These are phyloP conservation scores for Paelopatides confundens DNA, from an alignment of 53 echinoderm and acorn worm genomes.

Conservation along the genomic window DNA sequence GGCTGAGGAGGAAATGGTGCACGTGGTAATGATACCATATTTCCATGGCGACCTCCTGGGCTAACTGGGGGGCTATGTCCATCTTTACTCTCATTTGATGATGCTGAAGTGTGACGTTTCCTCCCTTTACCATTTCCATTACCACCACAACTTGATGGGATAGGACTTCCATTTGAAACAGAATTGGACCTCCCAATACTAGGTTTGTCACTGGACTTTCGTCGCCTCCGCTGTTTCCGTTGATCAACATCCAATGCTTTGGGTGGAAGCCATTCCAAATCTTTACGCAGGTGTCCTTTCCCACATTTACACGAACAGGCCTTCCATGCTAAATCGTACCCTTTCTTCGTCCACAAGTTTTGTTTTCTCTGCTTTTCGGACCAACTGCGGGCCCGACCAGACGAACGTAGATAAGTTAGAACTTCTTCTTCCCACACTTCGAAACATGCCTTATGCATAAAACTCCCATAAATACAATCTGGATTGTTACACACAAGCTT, in stretches of 20 bases:
- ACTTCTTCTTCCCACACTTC: slow-evolving; percentile 94
- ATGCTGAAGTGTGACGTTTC: slow-evolving; percentile 89
- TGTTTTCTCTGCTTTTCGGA: slow-evolving; percentile 98
- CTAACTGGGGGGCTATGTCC: slow-evolving; percentile 86
- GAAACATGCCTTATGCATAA: slow-evolving; percentile 96
- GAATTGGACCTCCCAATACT: slow-evolving; percentile 96
- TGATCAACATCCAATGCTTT: slow-evolving; percentile 69
- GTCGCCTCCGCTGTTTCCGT: slow-evolving; percentile 74
- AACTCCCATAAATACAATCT: slow-evolving; percentile 79
- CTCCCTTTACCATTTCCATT: slow-evolving; percentile 74
- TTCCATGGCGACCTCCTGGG: slow-evolving; percentile 53
- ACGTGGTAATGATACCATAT: neutral
- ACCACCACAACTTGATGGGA: slow-evolving; percentile 52
- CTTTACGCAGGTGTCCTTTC: slow-evolving; percentile 97
- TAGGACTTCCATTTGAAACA: slow-evolving; percentile 56
- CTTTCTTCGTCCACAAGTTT: slow-evolving; percentile 99
- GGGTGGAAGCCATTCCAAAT: slow-evolving; percentile 98
- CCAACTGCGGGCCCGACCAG: slow-evolving; percentile 96
- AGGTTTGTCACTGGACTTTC: slow-evolving; percentile 96
- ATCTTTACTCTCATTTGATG: slow-evolving; percentile 78
- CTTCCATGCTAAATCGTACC: slow-evolving; percentile 99
- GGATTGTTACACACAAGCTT: slow-evolving; percentile 98
- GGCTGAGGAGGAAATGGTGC: neutral
- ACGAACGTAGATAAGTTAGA: slow-evolving; percentile 91
- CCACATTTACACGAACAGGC: slow-evolving; percentile 96